Conservation (phyloP, 2,113 vertebrate species). For the Heterochromis multidens region DNA sequence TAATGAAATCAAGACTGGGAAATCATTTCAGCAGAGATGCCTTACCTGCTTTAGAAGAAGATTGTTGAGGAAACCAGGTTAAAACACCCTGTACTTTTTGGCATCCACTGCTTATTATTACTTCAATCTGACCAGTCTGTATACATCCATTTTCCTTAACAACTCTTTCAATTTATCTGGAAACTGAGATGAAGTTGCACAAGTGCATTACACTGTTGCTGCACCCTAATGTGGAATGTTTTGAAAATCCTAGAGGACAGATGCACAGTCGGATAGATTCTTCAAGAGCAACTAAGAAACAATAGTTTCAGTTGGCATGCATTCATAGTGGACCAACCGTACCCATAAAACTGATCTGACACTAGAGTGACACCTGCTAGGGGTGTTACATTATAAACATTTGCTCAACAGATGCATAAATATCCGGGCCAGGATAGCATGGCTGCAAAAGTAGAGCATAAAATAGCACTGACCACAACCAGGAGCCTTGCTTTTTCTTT, state of each 20-base stretch:
- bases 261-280: not conserved
- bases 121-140: not conserved
- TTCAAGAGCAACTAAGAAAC: not conserved
- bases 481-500: not conserved
- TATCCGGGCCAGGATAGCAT: not conserved
- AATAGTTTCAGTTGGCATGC: not conserved
- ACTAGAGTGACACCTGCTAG: slow-evolving; percentile 14
- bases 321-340: not conserved
- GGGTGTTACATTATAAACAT: slow-evolving; percentile 13
- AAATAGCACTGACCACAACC: not conserved
- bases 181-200: not conserved
- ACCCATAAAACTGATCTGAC: not conserved
- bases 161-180: not conserved
- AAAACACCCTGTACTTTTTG: not conserved
- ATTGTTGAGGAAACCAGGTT: not conserved
- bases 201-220: not conserved
- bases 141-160: not conserved
- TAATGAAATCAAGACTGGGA: not conserved
- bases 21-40: not conserved
- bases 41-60: not conserved
- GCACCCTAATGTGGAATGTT: slow-evolving; percentile 6
- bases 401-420: slow-evolving; percentile 39
- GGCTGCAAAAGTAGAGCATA: slow-evolving; percentile 28
- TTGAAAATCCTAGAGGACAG: not conserved
- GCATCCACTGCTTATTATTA: not conserved